These are phyloP conservation scores for Xestoiulus laeticollis DNA, from an alignment of 2,888 invertebrate genomes.

Conservation along the genomic window DNA sequence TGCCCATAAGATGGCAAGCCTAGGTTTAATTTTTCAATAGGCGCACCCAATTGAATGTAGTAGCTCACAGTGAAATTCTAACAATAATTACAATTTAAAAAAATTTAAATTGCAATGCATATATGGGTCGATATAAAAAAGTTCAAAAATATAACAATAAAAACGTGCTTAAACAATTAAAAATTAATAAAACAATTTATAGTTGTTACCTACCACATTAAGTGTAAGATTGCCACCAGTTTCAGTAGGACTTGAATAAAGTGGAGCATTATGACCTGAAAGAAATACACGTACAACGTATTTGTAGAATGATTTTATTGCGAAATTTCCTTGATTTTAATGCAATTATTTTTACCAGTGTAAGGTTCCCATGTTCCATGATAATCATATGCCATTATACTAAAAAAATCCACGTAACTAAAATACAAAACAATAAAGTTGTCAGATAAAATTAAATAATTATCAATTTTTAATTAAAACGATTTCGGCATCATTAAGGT, in stretches of 20 bases:
- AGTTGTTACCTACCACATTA: not conserved
- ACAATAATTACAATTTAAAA: not conserved
- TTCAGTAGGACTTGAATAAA: conserved; percentile 56
- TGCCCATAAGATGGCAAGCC: conserved; percentile 42
- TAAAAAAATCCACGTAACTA: conserved; percentile 61
- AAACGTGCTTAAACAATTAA: too few relatives aligned
- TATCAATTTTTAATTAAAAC: not conserved
- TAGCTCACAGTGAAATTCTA: conserved; percentile 36
- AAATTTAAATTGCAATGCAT: not conserved
- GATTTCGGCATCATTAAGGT: too few relatives aligned
- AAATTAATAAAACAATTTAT: too few relatives aligned
- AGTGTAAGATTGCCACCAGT: conserved; percentile 10
- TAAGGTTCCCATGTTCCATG: conserved; percentile 61
- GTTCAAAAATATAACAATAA: too few relatives aligned
- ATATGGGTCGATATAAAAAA: not conserved
- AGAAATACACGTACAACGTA: too few relatives aligned
- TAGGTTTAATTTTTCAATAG: conserved; percentile 11
- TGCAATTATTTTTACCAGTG: conserved; percentile 57
- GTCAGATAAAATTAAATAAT: not conserved
- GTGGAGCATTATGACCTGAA: conserved; percentile 59
- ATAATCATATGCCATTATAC: conserved; percentile 62
- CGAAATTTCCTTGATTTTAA: too few relatives aligned
- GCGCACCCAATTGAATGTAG: conserved; percentile 32
- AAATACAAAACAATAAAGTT: not conserved
- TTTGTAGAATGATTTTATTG: too few relatives aligned